Evolutionary conservation across 2,888 invertebrate species (phyloP).

Genomic region (Drosophila pegasa): DNA sequence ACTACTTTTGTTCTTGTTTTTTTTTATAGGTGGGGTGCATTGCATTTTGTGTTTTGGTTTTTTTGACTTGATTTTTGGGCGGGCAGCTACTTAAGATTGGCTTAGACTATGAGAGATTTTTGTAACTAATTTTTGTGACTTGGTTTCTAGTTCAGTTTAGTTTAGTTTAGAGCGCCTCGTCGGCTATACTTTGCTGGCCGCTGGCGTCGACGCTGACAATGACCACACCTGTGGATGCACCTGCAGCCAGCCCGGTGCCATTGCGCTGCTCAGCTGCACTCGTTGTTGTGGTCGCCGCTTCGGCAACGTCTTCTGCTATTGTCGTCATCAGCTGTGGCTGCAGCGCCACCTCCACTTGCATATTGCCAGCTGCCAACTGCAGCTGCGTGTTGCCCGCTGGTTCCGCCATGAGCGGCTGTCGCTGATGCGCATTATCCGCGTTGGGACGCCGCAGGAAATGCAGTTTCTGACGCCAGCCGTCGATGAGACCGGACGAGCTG

Average conservation of each 20-base stretch:
- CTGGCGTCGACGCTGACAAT: conserved; percentile 73
- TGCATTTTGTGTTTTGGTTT: conserved; percentile 33
- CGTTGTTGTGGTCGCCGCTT: conserved; percentile 42
- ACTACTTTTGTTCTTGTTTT: not conserved
- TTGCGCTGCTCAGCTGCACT: conserved; percentile 28
- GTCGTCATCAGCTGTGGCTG: conserved; percentile 61
- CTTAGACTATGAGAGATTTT: conserved; percentile 67
- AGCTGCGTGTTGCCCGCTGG: conserved; percentile 45
- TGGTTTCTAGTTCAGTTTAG: conserved; percentile 58
- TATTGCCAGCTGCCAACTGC: conserved; percentile 42
- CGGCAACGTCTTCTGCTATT: conserved; percentile 61
- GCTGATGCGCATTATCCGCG: conserved; percentile 78
- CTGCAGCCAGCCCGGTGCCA: conserved; percentile 42
- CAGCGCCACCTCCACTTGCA: conserved; percentile 13
- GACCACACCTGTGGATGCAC: conserved; percentile 43
- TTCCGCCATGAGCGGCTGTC: conserved; percentile 83
- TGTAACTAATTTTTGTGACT: conserved; percentile 32
- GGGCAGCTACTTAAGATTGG: conserved; percentile 33
- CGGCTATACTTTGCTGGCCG: conserved; percentile 74
- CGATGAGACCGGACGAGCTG: conserved; percentile 54
- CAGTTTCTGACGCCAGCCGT: conserved; percentile 72
- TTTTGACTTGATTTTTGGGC: conserved; percentile 43
- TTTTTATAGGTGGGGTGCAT: conserved; percentile 41
- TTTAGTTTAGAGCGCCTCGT: conserved; percentile 80
- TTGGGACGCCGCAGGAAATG: conserved; percentile 82